Evolutionary conservation across 2,113 vertebrate genomes (phyloP).

Genomic region (Porphyrio hochstetteri): DNA sequence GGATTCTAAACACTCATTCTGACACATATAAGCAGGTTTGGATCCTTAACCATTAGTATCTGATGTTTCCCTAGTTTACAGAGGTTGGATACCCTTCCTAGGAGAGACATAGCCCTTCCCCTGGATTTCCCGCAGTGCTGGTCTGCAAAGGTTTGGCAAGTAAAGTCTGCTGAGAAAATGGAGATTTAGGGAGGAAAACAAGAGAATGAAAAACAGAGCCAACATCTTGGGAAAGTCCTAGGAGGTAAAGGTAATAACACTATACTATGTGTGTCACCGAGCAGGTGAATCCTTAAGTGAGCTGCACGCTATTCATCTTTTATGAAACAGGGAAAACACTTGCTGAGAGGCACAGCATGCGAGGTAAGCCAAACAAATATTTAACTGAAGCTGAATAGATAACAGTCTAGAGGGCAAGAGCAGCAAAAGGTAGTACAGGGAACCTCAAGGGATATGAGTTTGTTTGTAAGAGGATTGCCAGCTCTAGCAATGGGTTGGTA

Average conservation of each 20-base stretch:
- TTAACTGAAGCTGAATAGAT: background rate
- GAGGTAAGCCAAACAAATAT: background rate
- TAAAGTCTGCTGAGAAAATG: background rate
- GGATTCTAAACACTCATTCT: background rate
- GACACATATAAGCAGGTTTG: background rate
- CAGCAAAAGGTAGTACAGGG: background rate
- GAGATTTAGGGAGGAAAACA: background rate
- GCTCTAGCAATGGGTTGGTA: background rate
- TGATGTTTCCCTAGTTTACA: background rate
- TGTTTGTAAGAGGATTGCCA: background rate
- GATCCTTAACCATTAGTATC: background rate
- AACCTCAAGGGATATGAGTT: background rate
- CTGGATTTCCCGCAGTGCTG: background rate
- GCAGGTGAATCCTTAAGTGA: background rate
- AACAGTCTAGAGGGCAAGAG: background rate
- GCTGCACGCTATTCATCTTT: background rate
- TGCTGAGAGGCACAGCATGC: background rate
- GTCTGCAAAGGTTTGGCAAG: background rate
- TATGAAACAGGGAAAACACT: background rate
- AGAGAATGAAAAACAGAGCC: background rate
- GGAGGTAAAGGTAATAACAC: background rate
- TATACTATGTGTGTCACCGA: background rate
- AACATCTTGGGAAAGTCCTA: background rate
- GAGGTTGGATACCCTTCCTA: background rate
- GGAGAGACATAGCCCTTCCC: background rate